These are phyloP conservation scores for Halyomorpha halys DNA, from an alignment of 1,140 invertebrate species.

Conservation along the genomic window DNA sequence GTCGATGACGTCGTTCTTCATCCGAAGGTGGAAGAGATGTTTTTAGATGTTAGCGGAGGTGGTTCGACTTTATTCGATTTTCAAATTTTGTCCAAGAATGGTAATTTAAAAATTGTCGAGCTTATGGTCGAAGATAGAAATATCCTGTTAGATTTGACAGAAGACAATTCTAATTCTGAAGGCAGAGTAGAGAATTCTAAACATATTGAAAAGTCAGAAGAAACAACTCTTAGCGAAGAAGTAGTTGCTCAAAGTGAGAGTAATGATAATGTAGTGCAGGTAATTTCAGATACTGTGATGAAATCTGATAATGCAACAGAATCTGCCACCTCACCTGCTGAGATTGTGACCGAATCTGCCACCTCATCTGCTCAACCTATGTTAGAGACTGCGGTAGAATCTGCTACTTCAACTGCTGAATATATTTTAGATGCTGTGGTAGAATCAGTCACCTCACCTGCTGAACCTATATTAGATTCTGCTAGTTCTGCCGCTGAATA, in stretches of 20 bases:
- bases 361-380: too few species aligned
- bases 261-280: neutral
- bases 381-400: too few species aligned
- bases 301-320: too few species aligned
- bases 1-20: neutral
- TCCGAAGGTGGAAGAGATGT: conserved; percentile 10
- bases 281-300: neutral
- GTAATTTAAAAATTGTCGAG: conserved; percentile 5
- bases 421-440: too few species aligned
- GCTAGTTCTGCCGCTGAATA: too few species aligned
- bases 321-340: too few species aligned
- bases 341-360: too few species aligned
- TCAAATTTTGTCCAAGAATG: neutral
- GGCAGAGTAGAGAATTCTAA: neutral
- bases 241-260: conserved; percentile 10
- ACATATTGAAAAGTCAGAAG: neutral
- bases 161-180: neutral
- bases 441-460: too few species aligned
- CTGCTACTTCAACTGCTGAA: too few species aligned
- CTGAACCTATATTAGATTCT: too few species aligned
- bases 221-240: conserved; percentile 4
- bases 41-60: conserved; percentile 5
- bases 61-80: conserved; percentile 16
- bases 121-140: neutral
- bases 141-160: neutral